Evolutionary conservation across 2,113 vertebrate genomes (phyloP).

Genomic region (Herpailurus yagouaroundi): DNA sequence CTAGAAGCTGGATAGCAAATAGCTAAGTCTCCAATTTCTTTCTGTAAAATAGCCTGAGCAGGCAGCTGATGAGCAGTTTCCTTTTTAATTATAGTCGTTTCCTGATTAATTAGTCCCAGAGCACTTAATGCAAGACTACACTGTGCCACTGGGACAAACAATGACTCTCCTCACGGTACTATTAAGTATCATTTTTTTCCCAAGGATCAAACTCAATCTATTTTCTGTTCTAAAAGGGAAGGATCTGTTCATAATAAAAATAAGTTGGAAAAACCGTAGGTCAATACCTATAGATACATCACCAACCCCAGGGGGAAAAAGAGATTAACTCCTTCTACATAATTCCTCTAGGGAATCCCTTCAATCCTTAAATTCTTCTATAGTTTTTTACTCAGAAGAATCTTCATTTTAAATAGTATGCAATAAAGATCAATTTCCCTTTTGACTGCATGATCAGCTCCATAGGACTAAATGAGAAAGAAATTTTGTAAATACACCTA

Average conservation of each 20-base stretch:
- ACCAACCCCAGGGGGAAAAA: not conserved
- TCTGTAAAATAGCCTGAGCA: slow-evolving; percentile 73
- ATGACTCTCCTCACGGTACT: slow-evolving; percentile 40
- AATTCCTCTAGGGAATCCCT: not conserved
- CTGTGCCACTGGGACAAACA: slow-evolving; percentile 60
- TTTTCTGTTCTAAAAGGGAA: slow-evolving; percentile 63
- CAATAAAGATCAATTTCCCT: slow-evolving; percentile 14
- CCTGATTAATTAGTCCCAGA: slow-evolving; percentile 86
- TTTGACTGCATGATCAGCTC: not conserved
- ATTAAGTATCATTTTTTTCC: slow-evolving; percentile 43
- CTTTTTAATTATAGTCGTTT: slow-evolving; percentile 84
- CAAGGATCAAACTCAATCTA: slow-evolving; percentile 59
- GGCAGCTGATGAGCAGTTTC: slow-evolving; percentile 84
- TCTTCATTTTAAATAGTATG: slow-evolving; percentile 19
- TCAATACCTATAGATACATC: not conserved
- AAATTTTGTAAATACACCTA: not conserved
- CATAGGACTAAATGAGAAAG: not conserved
- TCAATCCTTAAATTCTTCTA: not conserved
- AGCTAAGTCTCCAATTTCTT: slow-evolving; percentile 61
- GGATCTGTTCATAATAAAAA: not conserved
- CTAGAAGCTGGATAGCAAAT: slow-evolving; percentile 46
- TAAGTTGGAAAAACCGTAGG: slow-evolving; percentile 38
- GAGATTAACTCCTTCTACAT: not conserved
- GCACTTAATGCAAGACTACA: slow-evolving; percentile 73
- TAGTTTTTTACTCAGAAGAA: slow-evolving; percentile 37